phyloP scores from a whole-genome alignment of 1,140 invertebrate genomes.

The Coenobita brevimanus region DNA sequence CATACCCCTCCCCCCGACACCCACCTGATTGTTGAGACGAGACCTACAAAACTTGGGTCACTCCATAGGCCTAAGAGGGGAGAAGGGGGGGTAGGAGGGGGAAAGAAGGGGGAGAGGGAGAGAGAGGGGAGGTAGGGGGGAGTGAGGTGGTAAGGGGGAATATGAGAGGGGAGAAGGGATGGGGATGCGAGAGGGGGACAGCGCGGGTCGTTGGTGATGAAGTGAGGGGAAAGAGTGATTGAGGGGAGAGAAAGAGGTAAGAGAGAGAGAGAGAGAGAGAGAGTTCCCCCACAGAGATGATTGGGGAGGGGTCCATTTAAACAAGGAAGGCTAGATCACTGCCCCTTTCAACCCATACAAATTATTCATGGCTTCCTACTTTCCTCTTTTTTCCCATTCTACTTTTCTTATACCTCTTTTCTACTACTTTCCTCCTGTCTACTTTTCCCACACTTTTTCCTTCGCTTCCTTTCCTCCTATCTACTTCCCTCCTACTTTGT shows the following conservation, averaged over 20 bases:
- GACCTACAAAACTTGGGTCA: slow-evolving; percentile 10
- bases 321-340: background rate
- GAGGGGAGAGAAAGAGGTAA: too few species aligned
- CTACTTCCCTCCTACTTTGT: background rate
- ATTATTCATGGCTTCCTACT: too few species aligned
- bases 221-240: too few species aligned
- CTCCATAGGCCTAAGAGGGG: slow-evolving; percentile 8
- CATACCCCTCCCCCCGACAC: too few species aligned
- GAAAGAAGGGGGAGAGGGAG: background rate
- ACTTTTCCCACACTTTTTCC: background rate
- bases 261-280: too few species aligned
- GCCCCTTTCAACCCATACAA: too few species aligned
- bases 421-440: background rate
- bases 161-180: too few species aligned
- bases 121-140: background rate
- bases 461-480: background rate
- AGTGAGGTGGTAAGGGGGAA: too few species aligned
- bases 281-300: too few species aligned
- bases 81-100: background rate
- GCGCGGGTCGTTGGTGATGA: too few species aligned
- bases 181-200: too few species aligned
- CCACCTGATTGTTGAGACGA: too few species aligned
- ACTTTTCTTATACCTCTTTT: background rate
- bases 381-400: background rate
- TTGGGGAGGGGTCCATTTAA: slow-evolving; percentile 8